Percentiles rank a stretch among this genome's conserved stretches.
Conservation (phyloP, 2,113 vertebrate genomes). For the Procavia capensis region DNA sequence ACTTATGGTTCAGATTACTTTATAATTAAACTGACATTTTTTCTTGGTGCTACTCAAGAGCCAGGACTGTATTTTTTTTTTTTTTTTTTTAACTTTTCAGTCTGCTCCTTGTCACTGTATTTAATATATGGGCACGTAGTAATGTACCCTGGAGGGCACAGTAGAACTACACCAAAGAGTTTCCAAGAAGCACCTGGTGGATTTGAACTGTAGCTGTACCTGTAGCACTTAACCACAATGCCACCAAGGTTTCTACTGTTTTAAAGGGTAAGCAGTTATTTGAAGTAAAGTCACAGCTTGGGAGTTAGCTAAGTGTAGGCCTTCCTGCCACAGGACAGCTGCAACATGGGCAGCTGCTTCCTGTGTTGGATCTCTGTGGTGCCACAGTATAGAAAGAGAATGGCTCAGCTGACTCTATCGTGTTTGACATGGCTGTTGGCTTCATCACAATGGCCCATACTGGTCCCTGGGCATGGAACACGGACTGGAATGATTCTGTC, state of each 20-base stretch:
- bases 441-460: background rate
- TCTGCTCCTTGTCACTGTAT: no score
- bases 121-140: background rate
- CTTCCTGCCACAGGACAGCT: background rate
- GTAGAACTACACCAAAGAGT: no score
- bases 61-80: background rate
- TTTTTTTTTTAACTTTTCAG: background rate
- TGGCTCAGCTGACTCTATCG: background rate
- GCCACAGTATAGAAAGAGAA: background rate
- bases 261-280: background rate
- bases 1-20: background rate
- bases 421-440: no score
- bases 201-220: no score
- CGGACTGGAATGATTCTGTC: background rate
- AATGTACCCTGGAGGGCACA: no score
- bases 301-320: background rate
- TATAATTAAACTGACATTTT: background rate
- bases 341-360: background rate
- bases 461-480: rapidly evolving
- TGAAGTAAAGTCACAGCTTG: background rate
- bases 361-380: background rate
- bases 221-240: no score
- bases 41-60: background rate
- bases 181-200: no score
- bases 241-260: no score